Base-by-base conservation (phyloP, 2,797 vertebrate species). In the Sphenopsis melanotis region DNA sequence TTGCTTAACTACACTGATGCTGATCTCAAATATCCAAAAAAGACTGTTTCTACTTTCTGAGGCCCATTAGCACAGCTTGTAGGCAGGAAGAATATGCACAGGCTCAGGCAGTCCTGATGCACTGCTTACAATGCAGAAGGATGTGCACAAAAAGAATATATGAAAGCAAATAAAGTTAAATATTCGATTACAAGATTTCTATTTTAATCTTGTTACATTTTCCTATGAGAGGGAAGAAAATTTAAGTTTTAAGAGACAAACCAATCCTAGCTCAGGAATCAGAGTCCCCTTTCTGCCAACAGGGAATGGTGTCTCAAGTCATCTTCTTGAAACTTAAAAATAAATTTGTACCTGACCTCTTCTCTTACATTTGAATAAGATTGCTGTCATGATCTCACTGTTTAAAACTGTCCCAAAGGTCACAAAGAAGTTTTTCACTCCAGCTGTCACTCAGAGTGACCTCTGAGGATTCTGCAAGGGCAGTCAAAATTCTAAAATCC, bases 401-500 rank as follows among this genome's bases (percentile, higher is more conserved):
- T 76, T 92, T 85, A 83, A 93, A 80, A 81, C 42, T 69, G 36
- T 83, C 59, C n/a, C 42, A 88, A 39, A 88, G 22, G 80, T 91
- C 72, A 87, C 39, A 71, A 94, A 68, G 27, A 87, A 91, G 64
- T 42, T 94, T 86, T 91, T 71, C 32, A 83, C 15, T 42, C 56
- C 78, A 82, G 49, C 34, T 65, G 65, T 63, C 52, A 77, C 46
- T 90, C 46, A 85, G 36, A 77, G 11, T 1, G 15, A 84, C 36
- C 63, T 70, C 77, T 15, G 20, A 92, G 83, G 57, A 89, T 88
- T 69, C 44, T 63, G 42, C 2, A 11, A 93, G 66, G 70, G 56
- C 72, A 90, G 49, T n/a, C 83, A 90, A 89, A 94, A 87, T 60
- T 84, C 57, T 78, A 83, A 83, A 92, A 92, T 90, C 55, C 16